Evolutionary conservation across 2,797 vertebrate genomes (phyloP).

Genomic region (Capromys pilorides): DNA sequence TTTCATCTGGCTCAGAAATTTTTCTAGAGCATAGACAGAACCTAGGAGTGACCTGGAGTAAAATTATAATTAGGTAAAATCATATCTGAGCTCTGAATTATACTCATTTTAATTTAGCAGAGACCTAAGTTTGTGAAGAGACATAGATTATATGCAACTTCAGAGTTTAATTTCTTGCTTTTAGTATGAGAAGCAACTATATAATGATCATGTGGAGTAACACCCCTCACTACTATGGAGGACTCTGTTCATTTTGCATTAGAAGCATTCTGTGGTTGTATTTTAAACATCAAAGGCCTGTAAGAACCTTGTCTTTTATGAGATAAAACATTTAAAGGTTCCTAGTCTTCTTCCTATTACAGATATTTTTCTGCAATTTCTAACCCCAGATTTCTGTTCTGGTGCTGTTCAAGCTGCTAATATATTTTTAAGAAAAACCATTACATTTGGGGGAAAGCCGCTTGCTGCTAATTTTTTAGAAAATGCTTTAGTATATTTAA

Average conservation of each 20-base stretch:
- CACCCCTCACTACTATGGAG: not conserved
- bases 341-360: not conserved
- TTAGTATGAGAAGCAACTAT: not conserved
- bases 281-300: constrained; percentile 20
- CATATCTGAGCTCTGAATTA: not conserved
- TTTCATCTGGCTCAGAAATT: not conserved
- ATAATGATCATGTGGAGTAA: not conserved
- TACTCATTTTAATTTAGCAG: constrained; percentile 36
- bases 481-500: constrained; percentile 32
- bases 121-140: not conserved
- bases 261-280: not conserved
- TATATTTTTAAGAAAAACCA: not conserved
- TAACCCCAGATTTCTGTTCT: constrained; percentile 26
- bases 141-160: not conserved
- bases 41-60: not conserved
- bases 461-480: constrained; percentile 47
- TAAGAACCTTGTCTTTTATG: constrained; percentile 53
- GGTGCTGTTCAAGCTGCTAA: not conserved
- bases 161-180: constrained; percentile 26
- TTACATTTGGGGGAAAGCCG: constrained; percentile 41
- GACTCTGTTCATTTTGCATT: constrained; percentile 32
- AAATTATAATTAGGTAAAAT: not conserved
- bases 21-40: not conserved
- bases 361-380: constrained; percentile 39
- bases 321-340: constrained; percentile 12